Conservation (phyloP, 2,888 invertebrate genomes). For the Heteromyza rotundicornis region DNA sequence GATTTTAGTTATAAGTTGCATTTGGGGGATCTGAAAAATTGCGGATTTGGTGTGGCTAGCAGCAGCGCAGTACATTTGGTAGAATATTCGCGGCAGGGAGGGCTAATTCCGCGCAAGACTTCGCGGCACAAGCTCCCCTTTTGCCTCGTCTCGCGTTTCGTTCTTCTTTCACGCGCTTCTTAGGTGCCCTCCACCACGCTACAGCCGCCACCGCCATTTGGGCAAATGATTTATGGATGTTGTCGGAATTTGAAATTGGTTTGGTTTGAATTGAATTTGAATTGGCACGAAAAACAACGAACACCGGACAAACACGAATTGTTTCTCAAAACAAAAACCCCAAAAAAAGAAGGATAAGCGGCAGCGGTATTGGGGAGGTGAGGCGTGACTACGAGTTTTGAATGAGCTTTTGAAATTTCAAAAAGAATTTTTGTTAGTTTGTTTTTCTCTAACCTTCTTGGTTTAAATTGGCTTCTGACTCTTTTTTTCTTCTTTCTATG, state of each 20-base stretch:
- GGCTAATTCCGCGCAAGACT: background rate
- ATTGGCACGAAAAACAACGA: background rate
- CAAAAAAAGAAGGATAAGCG: background rate
- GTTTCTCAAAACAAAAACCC: conserved; percentile 2
- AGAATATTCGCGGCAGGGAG: too few species aligned
- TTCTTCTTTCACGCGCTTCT: background rate
- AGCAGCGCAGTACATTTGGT: too few species aligned
- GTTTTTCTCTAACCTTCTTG: background rate
- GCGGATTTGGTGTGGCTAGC: background rate
- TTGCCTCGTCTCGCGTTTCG: too few species aligned
- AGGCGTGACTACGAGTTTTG: background rate
- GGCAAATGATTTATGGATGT: background rate
- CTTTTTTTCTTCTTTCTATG: too few species aligned
- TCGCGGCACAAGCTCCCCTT: background rate
- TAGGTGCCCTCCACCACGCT: background rate
- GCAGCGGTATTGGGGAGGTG: background rate
- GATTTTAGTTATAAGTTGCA: too few species aligned
- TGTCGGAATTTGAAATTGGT: conserved; percentile 2
- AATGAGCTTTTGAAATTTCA: background rate
- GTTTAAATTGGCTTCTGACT: too few species aligned
- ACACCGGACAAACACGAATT: background rate
- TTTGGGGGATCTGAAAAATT: background rate
- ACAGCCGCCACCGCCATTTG: background rate
- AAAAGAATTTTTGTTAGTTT: background rate
- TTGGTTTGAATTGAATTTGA: background rate